Conservation (phyloP, 2,888 invertebrate species). For the Lycaena phlaeas region DNA sequence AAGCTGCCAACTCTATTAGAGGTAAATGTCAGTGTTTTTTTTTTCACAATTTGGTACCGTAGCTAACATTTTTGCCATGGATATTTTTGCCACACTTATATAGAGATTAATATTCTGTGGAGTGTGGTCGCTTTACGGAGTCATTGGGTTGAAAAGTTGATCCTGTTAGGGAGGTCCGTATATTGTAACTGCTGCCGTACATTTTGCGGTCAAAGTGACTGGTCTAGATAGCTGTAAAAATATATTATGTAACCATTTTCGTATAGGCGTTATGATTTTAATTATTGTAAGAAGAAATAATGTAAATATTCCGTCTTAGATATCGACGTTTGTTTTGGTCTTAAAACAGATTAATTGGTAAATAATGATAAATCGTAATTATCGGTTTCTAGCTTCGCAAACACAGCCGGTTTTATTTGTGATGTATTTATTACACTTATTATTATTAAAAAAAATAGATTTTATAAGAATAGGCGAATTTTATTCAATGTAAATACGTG, state of each 20-base stretch:
- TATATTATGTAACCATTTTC: background rate
- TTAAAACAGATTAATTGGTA: conserved; percentile 1
- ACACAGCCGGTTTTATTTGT: too few relatives aligned
- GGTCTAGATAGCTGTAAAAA: conserved; percentile 3
- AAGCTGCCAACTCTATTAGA: conserved; percentile 78
- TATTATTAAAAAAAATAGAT: too few relatives aligned
- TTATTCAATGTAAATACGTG: too few relatives aligned
- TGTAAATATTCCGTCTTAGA: background rate
- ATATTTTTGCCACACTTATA: too few relatives aligned
- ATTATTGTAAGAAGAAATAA: background rate
- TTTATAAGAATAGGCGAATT: too few relatives aligned
- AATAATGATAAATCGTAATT: background rate
- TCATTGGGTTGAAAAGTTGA: background rate
- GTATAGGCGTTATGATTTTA: too few relatives aligned
- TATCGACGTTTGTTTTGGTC: conserved; percentile 1
- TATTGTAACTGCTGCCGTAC: background rate
- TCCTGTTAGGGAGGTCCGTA: too few relatives aligned
- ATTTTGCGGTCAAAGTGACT: conserved; percentile 1
- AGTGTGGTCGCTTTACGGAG: background rate
- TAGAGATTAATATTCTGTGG: background rate
- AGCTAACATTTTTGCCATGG: too few relatives aligned
- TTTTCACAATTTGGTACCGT: too few relatives aligned
- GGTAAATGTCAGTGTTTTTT: conserved; percentile 48
- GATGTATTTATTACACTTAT: too few relatives aligned
- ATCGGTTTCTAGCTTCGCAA: too few relatives aligned